These are phyloP conservation scores for Cistogaster globosa DNA, from an alignment of 2,888 invertebrate genomes.

Conservation along the genomic window DNA sequence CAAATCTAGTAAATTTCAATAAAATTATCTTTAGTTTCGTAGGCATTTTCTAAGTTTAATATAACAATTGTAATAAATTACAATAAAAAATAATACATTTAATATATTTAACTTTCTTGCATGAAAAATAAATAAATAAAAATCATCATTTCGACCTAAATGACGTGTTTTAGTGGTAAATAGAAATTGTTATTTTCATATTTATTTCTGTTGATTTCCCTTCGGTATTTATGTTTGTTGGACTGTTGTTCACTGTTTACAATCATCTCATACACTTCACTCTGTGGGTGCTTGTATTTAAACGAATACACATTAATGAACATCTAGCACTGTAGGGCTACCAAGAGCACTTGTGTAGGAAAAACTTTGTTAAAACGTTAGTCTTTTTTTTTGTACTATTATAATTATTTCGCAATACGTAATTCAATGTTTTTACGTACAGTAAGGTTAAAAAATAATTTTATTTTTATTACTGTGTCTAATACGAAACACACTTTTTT, in stretches of 20 bases:
- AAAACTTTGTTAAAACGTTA: not conserved
- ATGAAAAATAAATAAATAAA: constrained; percentile 21
- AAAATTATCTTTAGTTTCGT: too few relatives aligned
- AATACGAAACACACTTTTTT: too few relatives aligned
- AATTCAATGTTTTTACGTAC: not conserved
- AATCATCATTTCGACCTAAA: constrained; percentile 47
- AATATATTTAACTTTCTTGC: constrained; percentile 6
- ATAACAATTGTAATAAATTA: too few relatives aligned
- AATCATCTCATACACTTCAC: constrained; percentile 19
- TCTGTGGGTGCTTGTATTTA: constrained; percentile 18
- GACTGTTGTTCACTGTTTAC: constrained; percentile 42
- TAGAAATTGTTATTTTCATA: constrained; percentile 63
- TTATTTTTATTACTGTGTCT: too few relatives aligned
- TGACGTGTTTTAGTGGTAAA: constrained; percentile 57
- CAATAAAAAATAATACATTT: not conserved
- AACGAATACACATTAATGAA: constrained; percentile 41
- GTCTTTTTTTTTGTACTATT: not conserved
- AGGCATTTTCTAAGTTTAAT: too few relatives aligned
- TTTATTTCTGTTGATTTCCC: constrained; percentile 71
- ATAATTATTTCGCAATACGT: constrained; percentile 3
- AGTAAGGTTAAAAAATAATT: not conserved
- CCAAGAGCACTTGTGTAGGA: constrained; percentile 5
- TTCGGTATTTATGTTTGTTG: constrained; percentile 63
- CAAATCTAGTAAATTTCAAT: too few relatives aligned
- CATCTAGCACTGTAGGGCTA: constrained; percentile 30